A percentile compares a stretch with the other conserved stretches of the same genome.
These are phyloP conservation scores for Gobius niger DNA, from an alignment of 2,113 vertebrate species.

Conservation along the genomic window DNA sequence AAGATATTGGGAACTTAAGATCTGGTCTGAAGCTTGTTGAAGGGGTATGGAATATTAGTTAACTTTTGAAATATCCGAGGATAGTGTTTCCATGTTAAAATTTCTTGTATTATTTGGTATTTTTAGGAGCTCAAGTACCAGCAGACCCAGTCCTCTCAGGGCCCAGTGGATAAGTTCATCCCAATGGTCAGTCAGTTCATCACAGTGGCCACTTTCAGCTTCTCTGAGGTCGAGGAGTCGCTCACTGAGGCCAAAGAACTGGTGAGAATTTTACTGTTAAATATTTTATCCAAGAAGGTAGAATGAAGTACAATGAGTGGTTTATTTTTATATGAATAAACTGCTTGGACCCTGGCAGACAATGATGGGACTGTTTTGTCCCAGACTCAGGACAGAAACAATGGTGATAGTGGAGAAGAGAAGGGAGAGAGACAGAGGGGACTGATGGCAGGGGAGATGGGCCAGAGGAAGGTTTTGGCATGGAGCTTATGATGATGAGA, in stretches of 20 bases:
- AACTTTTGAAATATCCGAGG: too few species aligned
- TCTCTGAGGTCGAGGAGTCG: constrained; percentile 58
- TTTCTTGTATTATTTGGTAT: background rate
- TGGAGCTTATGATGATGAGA: too few species aligned
- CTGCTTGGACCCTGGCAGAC: too few species aligned
- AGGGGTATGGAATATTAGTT: constrained; percentile 31
- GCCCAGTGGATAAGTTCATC: constrained; percentile 45
- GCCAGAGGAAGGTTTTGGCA: too few species aligned
- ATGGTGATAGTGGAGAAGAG: too few species aligned
- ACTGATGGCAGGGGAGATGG: too few species aligned
- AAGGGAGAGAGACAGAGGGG: too few species aligned
- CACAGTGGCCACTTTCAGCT: constrained; percentile 58
- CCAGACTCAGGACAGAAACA: too few species aligned
- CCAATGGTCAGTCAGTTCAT: constrained; percentile 59
- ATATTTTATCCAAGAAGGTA: background rate
- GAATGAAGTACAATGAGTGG: too few species aligned
- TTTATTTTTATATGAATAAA: too few species aligned
- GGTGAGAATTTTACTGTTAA: constrained; percentile 34
- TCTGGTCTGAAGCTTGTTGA: constrained; percentile 53
- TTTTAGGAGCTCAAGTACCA: constrained; percentile 61
- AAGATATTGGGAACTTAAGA: constrained; percentile 51
- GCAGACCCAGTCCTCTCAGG: constrained; percentile 24
- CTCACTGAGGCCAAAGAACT: constrained; percentile 54
- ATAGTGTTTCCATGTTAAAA: background rate
- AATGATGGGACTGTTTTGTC: too few species aligned